Evolutionary conservation across 2,888 invertebrate species (phyloP).

Genomic region (Omphaloscelis lunosa): DNA sequence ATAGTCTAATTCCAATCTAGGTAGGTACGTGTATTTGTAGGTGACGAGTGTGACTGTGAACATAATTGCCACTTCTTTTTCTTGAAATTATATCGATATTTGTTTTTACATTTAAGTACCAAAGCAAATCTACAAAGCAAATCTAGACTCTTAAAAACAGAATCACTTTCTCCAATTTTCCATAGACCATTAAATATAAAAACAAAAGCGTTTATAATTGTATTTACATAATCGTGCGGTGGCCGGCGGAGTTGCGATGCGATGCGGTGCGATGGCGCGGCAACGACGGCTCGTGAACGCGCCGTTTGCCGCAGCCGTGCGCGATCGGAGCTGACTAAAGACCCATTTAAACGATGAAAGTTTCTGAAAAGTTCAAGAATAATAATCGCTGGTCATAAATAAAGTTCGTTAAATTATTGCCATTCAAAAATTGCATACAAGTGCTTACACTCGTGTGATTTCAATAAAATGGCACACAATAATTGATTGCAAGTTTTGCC

Average conservation of each 20-base stretch:
- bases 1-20: background rate
- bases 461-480: too few relatives aligned
- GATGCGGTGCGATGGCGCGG: background rate
- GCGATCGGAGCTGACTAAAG: constrained; percentile 74
- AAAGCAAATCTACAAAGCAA: constrained; percentile 8
- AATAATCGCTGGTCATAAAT: too few relatives aligned
- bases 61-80: too few relatives aligned
- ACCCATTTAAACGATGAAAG: too few relatives aligned
- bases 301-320: constrained; percentile 76
- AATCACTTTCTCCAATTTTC: constrained; percentile 22
- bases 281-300: constrained; percentile 29
- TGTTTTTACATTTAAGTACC: too few relatives aligned
- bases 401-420: too few relatives aligned
- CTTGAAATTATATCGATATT: background rate
- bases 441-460: too few relatives aligned
- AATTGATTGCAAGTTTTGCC: too few relatives aligned
- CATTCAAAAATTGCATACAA: too few relatives aligned
- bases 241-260: constrained; percentile 8
- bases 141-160: constrained; percentile 35
- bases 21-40: background rate
- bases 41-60: background rate
- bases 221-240: constrained; percentile 52
- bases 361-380: too few relatives aligned
- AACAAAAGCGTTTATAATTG: constrained; percentile 31
- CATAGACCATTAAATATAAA: constrained; percentile 37